Evolutionary conservation across 2,113 vertebrate species (phyloP).

Genomic region (Nanorana parkeri): DNA sequence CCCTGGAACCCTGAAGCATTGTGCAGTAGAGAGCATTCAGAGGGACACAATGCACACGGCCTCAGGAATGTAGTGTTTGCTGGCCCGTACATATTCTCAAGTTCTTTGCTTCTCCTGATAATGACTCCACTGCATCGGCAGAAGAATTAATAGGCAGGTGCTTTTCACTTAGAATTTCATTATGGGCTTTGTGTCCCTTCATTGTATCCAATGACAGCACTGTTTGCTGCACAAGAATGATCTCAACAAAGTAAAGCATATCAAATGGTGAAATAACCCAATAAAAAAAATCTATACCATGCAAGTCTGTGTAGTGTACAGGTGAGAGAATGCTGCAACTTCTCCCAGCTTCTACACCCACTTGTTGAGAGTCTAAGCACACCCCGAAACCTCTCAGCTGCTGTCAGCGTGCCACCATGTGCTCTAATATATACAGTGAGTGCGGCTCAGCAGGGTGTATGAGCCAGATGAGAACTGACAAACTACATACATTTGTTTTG

Average conservation of each 20-base stretch:
- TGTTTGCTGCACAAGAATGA: no score
- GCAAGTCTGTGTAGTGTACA: background rate
- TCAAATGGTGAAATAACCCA: no score
- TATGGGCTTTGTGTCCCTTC: background rate
- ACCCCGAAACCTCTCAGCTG: conserved; percentile 45
- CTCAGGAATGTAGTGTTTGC: no score
- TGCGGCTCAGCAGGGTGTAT: background rate
- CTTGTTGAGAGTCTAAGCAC: conserved; percentile 28
- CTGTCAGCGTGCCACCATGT: conserved; percentile 29
- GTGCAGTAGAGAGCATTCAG: no score
- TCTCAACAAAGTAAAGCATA: no score
- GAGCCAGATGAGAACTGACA: background rate
- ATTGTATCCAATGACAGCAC: no score
- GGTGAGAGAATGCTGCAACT: conserved; percentile 24
- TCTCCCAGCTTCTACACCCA: conserved; percentile 31
- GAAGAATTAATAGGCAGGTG: background rate
- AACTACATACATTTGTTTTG: background rate
- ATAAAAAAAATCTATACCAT: no score
- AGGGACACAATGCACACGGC: no score
- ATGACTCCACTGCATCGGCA: background rate
- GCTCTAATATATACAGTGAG: background rate
- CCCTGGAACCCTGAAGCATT: no score
- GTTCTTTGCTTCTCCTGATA: no score
- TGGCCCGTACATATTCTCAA: no score
- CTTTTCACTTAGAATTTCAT: background rate